phyloP scores from a whole-genome alignment of 2,113 vertebrate genomes.

The Eubucco bourcierii region DNA sequence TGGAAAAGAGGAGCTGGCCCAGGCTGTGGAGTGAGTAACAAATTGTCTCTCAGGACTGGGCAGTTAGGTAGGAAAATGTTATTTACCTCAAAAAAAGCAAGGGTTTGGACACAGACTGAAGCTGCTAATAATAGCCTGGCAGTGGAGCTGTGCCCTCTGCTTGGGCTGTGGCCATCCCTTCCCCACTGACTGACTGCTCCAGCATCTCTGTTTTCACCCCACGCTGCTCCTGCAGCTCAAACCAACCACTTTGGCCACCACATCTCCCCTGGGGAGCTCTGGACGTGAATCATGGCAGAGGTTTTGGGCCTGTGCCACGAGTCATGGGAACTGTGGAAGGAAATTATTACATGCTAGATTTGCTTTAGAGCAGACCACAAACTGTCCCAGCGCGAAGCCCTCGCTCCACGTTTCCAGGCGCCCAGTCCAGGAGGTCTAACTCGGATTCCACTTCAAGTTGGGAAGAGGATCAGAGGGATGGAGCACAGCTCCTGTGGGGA shows the following conservation, averaged over 20 bases:
- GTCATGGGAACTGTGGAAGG: conserved; percentile 60
- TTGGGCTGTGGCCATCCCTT: conserved; percentile 35
- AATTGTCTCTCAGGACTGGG: conserved; percentile 33
- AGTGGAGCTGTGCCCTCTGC: not conserved
- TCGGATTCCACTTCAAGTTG: not conserved
- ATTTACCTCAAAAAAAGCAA: conserved; percentile 5
- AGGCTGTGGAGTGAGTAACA: conserved; percentile 57
- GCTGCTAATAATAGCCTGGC: conserved; percentile 47
- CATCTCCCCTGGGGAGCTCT: conserved; percentile 29
- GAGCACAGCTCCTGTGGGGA: too few species aligned
- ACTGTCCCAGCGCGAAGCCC: conserved; percentile 32
- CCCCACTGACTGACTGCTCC: conserved; percentile 13
- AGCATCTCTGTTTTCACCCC: conserved; percentile 65
- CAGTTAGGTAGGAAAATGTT: conserved; percentile 66
- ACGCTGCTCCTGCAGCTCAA: conserved; percentile 29
- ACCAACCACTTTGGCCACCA: conserved; percentile 22
- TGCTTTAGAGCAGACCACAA: conserved; percentile 54
- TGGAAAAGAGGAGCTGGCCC: conserved; percentile 56
- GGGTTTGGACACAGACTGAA: not conserved
- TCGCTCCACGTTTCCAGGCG: not conserved
- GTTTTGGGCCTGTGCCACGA: conserved; percentile 43
- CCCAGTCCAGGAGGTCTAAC: not conserved
- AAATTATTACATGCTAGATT: conserved; percentile 61
- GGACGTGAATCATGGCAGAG: conserved; percentile 37
- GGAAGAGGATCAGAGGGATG: not conserved